Evolutionary conservation across 2,113 vertebrate species (phyloP).

Genomic region (Trinectes maculatus): DNA sequence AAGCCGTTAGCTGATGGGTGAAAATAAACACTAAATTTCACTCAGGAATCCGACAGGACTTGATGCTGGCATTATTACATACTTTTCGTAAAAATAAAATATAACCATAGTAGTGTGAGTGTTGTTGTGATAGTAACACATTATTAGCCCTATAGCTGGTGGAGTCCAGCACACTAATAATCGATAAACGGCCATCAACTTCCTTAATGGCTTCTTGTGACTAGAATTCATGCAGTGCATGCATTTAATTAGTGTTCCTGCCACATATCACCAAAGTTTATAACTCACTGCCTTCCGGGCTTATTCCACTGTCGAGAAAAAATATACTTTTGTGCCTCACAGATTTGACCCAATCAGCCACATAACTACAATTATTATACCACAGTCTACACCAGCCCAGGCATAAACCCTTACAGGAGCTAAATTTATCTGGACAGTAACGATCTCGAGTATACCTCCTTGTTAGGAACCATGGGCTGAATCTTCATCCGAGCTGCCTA

Average conservation of each 20-base stretch:
- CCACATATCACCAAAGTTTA: slow-evolving; percentile 37
- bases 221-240: slow-evolving; percentile 6
- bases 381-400: slow-evolving; percentile 46
- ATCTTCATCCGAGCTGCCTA: slow-evolving; percentile 58
- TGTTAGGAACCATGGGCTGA: slow-evolving; percentile 57
- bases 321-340: slow-evolving; percentile 40
- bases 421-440: slow-evolving; percentile 70
- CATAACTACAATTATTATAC: slow-evolving; percentile 64
- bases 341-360: slow-evolving; percentile 65
- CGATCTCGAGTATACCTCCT: slow-evolving; percentile 68
- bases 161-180: neutral
- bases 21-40: too few species aligned
- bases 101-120: neutral
- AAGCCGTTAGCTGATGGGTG: neutral
- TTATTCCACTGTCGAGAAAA: slow-evolving; percentile 49
- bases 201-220: slow-evolving; percentile 9
- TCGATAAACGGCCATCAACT: slow-evolving; percentile 10
- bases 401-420: slow-evolving; percentile 52
- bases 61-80: neutral
- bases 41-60: too few species aligned
- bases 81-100: neutral
- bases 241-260: slow-evolving; percentile 28
- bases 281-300: slow-evolving; percentile 24
- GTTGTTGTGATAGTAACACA: neutral
- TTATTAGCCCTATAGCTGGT: neutral